Conservation (phyloP, 2,113 vertebrate genomes). For the Trogon surrucura region DNA sequence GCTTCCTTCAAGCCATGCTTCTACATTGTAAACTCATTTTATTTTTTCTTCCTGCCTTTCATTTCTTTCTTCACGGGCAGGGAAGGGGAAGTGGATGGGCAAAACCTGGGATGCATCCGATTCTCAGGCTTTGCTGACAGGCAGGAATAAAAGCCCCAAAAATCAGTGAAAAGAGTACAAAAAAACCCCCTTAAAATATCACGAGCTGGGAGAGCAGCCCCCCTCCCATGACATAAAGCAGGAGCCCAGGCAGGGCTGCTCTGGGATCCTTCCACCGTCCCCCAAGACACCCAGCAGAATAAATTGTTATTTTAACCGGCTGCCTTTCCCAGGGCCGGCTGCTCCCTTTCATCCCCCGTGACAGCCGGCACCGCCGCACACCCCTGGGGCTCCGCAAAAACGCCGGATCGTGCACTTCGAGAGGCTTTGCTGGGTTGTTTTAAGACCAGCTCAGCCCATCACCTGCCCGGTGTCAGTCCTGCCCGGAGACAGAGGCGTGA, state of each 20-base stretch:
- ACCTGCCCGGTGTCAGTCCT: neutral
- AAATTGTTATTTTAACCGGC: constrained; percentile 61
- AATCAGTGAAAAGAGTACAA: neutral
- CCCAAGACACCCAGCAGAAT: neutral
- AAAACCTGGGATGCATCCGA: neutral
- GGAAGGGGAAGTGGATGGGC: neutral
- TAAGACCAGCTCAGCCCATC: neutral
- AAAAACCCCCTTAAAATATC: neutral
- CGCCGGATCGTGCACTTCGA: accelerated
- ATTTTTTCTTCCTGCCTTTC: neutral
- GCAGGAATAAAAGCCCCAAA: neutral
- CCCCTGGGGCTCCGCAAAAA: accelerated
- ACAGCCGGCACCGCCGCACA: neutral
- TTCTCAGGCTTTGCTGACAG: neutral
- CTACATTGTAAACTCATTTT: neutral
- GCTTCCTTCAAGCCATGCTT: neutral
- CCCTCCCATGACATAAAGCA: neutral
- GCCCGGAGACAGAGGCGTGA: accelerated
- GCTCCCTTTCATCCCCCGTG: neutral
- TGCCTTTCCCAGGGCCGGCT: neutral
- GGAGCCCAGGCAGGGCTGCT: neutral
- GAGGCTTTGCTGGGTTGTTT: neutral
- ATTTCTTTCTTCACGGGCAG: neutral
- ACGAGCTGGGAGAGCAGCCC: neutral
- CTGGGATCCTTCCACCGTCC: constrained; percentile 24